A percentile compares a stretch with the other conserved stretches of the same genome.
Conservation (phyloP, 2,888 invertebrate genomes). For the Zygogramma bicolorata region DNA sequence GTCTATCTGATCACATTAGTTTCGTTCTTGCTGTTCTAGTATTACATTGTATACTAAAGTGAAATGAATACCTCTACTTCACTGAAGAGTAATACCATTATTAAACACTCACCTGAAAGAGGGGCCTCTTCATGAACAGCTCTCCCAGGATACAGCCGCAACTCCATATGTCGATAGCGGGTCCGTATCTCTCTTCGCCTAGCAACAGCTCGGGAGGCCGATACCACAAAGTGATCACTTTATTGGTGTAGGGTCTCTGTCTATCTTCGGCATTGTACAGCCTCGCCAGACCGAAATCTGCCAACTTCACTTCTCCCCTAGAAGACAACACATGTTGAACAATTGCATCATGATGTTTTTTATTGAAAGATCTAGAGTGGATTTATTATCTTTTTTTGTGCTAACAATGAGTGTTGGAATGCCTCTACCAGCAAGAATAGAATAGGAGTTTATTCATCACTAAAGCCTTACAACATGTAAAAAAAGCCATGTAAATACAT, state of each 20-base stretch:
- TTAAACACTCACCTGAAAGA: conserved; percentile 84
- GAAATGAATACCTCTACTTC: conserved; percentile 5
- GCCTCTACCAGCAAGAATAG: too few relatives aligned
- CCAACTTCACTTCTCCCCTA: conserved; percentile 99
- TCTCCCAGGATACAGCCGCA: conserved; percentile 99
- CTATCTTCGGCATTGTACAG: conserved; percentile 96
- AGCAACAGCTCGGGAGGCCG: conserved; percentile 96
- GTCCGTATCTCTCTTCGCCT: conserved; percentile 97
- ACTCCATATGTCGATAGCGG: conserved; percentile 99
- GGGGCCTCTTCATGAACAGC: conserved; percentile 93
- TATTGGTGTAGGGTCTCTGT: conserved; percentile 97
- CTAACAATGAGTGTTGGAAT: too few relatives aligned
- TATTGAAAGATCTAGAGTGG: too few relatives aligned
- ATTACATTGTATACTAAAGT: not conserved
- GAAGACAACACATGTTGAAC: too few relatives aligned
- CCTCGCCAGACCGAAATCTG: conserved; percentile 97
- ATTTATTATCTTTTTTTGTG: too few relatives aligned
- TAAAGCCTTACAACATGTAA: too few relatives aligned
- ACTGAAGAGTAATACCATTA: not conserved
- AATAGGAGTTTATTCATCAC: too few relatives aligned
- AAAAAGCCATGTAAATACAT: too few relatives aligned
- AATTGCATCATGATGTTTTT: not conserved
- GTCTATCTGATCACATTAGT: too few relatives aligned
- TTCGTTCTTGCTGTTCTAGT: too few relatives aligned
- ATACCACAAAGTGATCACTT: conserved; percentile 99